A percentile compares a stretch with the other conserved stretches of the same genome.
Conservation (phyloP, 64 coral and sea anemone genomes). For the Montipora foliosa region DNA sequence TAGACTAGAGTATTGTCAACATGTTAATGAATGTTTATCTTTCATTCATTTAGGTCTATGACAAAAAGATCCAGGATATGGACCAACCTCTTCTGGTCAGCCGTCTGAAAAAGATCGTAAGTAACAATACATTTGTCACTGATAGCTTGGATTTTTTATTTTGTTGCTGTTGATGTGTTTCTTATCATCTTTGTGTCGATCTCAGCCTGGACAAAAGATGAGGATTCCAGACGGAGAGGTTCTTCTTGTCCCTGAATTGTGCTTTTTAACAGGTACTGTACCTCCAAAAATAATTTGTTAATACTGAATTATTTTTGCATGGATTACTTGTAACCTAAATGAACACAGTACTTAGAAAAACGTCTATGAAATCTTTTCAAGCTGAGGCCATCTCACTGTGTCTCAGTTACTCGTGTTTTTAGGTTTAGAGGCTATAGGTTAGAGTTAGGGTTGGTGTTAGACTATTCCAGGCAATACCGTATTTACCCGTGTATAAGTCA, state of each 20-base stretch:
- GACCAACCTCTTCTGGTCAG: slow-evolving; percentile 79
- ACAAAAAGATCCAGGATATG: slow-evolving; percentile 62
- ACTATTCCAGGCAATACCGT: no score
- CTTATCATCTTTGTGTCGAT: not conserved
- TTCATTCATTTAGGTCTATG: slow-evolving; percentile 45
- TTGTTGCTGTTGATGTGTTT: not conserved
- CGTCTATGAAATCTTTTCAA: no score
- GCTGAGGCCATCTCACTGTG: no score
- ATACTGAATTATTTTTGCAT: not conserved
- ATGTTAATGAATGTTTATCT: not conserved
- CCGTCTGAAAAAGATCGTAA: slow-evolving; percentile 72
- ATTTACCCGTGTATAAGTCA: no score
- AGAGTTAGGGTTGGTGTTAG: no score
- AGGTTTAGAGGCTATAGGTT: no score
- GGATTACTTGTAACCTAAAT: no score
- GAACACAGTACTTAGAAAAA: no score
- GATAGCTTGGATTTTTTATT: not conserved
- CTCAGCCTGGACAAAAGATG: slow-evolving; percentile 52
- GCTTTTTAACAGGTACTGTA: slow-evolving; percentile 89
- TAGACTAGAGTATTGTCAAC: no score
- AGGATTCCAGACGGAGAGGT: slow-evolving; percentile 56
- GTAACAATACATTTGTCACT: not conserved
- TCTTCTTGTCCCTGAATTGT: slow-evolving; percentile 84
- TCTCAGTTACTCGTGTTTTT: no score
- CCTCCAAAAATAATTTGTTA: not conserved